phyloP scores from a whole-genome alignment of 1,140 invertebrate species.

The Apis laboriosa region DNA sequence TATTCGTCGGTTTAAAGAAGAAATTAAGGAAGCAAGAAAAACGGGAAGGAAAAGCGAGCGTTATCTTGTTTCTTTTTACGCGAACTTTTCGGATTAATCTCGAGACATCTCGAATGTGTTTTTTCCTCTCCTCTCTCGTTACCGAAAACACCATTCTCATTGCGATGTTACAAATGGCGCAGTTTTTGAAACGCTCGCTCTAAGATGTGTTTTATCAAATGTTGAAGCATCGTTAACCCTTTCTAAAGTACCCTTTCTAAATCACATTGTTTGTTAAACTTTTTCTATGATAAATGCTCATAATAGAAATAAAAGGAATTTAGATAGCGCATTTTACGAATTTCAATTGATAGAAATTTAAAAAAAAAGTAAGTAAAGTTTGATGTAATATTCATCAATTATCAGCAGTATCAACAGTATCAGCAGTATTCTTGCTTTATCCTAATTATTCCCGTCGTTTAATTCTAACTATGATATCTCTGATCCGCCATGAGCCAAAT shows the following conservation, averaged over 20 bases:
- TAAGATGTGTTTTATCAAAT: slow-evolving; percentile 65
- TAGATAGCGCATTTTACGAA: too few species aligned
- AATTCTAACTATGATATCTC: background rate
- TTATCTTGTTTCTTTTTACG: slow-evolving; percentile 35
- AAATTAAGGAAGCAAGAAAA: background rate
- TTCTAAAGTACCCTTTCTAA: slow-evolving; percentile 9
- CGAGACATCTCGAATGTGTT: slow-evolving; percentile 62
- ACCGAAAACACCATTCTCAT: slow-evolving; percentile 57
- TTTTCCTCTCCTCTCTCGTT: slow-evolving; percentile 47
- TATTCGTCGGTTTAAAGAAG: background rate
- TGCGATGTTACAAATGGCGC: slow-evolving; percentile 69
- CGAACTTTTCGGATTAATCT: slow-evolving; percentile 71
- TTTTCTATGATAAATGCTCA: background rate
- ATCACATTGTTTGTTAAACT: background rate
- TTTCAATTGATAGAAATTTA: too few species aligned
- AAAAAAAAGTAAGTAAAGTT: too few species aligned
- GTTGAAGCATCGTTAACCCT: slow-evolving; percentile 52
- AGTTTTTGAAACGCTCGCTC: slow-evolving; percentile 64
- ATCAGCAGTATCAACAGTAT: too few species aligned
- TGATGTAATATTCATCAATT: too few species aligned
- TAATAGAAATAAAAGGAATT: too few species aligned
- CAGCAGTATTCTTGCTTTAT: too few species aligned
- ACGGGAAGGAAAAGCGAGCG: background rate
- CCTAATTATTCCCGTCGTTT: background rate
- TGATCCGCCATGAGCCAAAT: background rate